Evolutionary conservation across 2,797 vertebrate genomes (phyloP), one percentile per base, ranked within the genome.

Genomic region (Lophius americanus): DNA sequence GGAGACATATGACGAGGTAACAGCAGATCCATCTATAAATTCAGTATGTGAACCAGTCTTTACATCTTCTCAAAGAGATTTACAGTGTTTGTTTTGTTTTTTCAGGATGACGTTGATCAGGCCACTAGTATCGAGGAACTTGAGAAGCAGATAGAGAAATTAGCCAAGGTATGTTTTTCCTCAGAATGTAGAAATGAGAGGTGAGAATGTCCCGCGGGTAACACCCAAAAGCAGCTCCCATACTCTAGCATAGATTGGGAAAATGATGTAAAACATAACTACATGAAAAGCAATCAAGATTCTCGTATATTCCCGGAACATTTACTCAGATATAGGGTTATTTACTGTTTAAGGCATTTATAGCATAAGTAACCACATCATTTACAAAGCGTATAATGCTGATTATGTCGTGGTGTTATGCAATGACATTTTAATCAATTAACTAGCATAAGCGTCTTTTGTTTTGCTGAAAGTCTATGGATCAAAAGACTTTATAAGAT

Each of bases 131-230:
- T 99, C 43, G 98, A 99, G 90, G 98, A 99, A 78, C 92, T 99
- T 60, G 98, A 99, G 89, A 99, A 99, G 82, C 98, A 99, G 87
- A 99, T 99, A 44, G 98, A 99, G 75, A 99, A 98, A 88, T 81
- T 99, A 81, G 93, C 95, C 43, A 99, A 99, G 95, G 98, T 99
- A 91, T 91, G 89, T 50, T 54, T 39, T 33, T 42, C 10, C 58
- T 62, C 9, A 61, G 33, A 67, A 60, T 49, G 9, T 23, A 23
- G 47, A 36, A 46, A 75, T 47, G 41, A 70, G 13, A 52, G 67
- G 12, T 61, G n/a, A 60, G 38, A 67, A 42, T 65, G 39, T 44
- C 41, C 23, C 23, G 23, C 23, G 23, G 6, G 1, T 5, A 11
- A 47, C 44, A 47, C 44, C 23, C 12, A 41, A 9, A 33, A 59